Percentiles rank a stretch among this genome's conserved stretches.
Conservation (phyloP, 2,113 vertebrate genomes). For the Epinephelus lanceolatus region DNA sequence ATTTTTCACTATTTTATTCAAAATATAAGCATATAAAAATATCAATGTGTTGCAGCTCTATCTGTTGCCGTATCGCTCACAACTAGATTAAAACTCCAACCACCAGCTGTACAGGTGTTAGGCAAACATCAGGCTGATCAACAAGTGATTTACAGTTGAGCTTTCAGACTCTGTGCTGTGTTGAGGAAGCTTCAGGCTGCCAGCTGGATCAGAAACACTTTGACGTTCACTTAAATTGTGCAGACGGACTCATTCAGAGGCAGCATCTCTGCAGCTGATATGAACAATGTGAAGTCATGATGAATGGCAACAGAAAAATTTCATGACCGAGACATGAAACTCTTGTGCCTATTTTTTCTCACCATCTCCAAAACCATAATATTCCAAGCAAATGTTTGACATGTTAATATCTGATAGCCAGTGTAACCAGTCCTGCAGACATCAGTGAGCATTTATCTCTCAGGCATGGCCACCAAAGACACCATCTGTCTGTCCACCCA, state of each 20-base stretch:
- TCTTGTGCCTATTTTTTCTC: rapidly evolving
- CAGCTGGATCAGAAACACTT: background rate
- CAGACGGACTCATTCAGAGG: background rate
- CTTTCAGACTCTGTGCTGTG: background rate
- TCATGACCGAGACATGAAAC: background rate
- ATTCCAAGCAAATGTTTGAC: background rate
- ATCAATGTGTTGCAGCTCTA: background rate
- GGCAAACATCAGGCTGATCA: background rate
- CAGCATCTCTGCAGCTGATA: background rate
- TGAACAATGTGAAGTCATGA: background rate
- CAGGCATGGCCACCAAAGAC: background rate
- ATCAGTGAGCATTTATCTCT: background rate
- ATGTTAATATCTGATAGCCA: no score
- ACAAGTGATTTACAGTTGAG: background rate
- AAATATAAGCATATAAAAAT: no score
- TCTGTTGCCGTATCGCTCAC: background rate
- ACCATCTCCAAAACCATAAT: background rate
- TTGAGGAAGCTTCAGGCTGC: background rate
- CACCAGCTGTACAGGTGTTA: background rate
- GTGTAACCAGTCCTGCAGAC: background rate
- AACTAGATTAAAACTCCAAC: background rate
- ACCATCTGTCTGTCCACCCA: background rate
- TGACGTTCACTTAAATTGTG: background rate
- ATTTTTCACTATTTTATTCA: no score
- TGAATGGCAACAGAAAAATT: background rate